A percentile compares a stretch with the other conserved stretches of the same genome.
Evolutionary conservation across 2,888 invertebrate species (phyloP).

Genomic region (Epinotia nisella): DNA sequence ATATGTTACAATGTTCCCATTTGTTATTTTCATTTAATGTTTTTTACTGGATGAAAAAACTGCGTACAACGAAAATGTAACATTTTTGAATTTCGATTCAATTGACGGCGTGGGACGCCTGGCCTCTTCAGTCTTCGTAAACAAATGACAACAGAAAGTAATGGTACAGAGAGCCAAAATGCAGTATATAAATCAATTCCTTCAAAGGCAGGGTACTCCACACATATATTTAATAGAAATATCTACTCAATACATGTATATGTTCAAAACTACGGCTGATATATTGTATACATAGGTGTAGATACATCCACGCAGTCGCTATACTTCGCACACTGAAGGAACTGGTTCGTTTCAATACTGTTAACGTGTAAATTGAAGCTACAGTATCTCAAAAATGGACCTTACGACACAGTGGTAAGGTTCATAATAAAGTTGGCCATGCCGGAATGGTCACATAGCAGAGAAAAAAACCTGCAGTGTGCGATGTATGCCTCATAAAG

Average conservation of each 20-base stretch:
- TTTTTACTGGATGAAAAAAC: slow-evolving; percentile 63
- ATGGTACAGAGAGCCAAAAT: slow-evolving; percentile 56
- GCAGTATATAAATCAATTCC: slow-evolving; percentile 63
- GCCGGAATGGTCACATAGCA: neutral
- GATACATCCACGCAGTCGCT: slow-evolving; percentile 34
- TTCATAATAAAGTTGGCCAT: slow-evolving; percentile 9
- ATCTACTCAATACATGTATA: slow-evolving; percentile 48
- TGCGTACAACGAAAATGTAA: slow-evolving; percentile 50
- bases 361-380: neutral
- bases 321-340: slow-evolving; percentile 27
- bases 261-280: slow-evolving; percentile 47
- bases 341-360: neutral
- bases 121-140: slow-evolving; percentile 46
- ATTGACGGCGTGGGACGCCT: slow-evolving; percentile 45
- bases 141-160: slow-evolving; percentile 47
- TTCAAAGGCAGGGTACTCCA: slow-evolving; percentile 49
- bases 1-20: slow-evolving; percentile 85
- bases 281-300: slow-evolving; percentile 43
- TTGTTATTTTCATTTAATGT: slow-evolving; percentile 77
- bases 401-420: slow-evolving; percentile 8
- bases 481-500: slow-evolving; percentile 33
- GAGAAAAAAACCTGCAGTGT: slow-evolving; percentile 18
- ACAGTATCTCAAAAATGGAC: neutral
- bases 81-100: slow-evolving; percentile 47
- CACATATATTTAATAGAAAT: slow-evolving; percentile 49